Conservation (phyloP, 2,797 vertebrate species). For the Paguma larvata region DNA sequence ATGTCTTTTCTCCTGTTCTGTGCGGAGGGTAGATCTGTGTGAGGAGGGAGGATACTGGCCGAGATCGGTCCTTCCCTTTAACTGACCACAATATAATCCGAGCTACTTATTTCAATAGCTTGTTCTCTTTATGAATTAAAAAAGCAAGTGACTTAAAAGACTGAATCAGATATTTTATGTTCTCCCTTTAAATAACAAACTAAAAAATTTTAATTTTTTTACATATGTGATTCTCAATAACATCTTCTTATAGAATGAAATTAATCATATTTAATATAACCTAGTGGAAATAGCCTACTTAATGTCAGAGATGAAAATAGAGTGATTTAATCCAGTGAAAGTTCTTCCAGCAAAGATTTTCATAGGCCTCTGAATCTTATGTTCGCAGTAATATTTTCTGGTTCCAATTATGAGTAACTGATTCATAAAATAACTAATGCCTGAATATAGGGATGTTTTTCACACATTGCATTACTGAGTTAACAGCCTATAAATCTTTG, state of each 20-base stretch:
- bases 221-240: background rate
- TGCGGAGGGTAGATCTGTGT: background rate
- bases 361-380: background rate
- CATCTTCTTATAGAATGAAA: background rate
- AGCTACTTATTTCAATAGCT: conserved; percentile 27
- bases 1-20: background rate
- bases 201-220: background rate
- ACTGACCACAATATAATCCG: background rate
- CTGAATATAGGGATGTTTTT: background rate
- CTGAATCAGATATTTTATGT: conserved; percentile 26
- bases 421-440: conserved; percentile 33
- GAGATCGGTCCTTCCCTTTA: background rate
- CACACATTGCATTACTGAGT: background rate
- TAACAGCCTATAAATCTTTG: background rate
- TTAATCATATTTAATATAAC: background rate
- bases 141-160: background rate
- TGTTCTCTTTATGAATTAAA: conserved; percentile 29
- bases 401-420: background rate
- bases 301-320: conserved; percentile 24
- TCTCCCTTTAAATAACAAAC: conserved; percentile 20
- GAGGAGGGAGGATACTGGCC: background rate
- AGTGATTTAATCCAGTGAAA: conserved; percentile 27
- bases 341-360: background rate
- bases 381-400: background rate
- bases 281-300: background rate